Evolutionary conservation across 2,888 invertebrate genomes (phyloP).

Genomic region (Caenorhabditis plicata): DNA sequence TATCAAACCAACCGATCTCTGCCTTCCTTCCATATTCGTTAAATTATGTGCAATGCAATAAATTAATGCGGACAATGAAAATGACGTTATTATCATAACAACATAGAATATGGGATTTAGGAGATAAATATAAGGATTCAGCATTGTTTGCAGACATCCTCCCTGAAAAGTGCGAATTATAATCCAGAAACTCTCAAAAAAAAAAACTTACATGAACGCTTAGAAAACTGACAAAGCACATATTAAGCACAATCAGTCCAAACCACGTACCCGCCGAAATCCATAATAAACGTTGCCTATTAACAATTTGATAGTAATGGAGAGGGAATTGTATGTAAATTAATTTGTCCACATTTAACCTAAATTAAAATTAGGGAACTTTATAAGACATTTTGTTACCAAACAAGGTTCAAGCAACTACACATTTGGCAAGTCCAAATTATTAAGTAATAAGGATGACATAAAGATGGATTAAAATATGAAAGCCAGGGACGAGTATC

Average conservation of each 20-base stretch:
- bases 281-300: conserved; percentile 42
- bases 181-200: not conserved
- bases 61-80: conserved; percentile 58
- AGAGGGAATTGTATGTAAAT: conserved; percentile 63
- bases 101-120: conserved; percentile 53
- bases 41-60: conserved; percentile 61
- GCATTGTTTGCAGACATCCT: conserved; percentile 13
- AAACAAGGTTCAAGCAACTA: conserved; percentile 61
- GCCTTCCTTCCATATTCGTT: conserved; percentile 50
- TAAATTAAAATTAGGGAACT: conserved; percentile 27
- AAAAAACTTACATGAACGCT: conserved; percentile 34
- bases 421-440: conserved; percentile 62
- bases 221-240: conserved; percentile 48
- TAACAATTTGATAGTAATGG: conserved; percentile 61
- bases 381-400: conserved; percentile 33
- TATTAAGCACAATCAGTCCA: conserved; percentile 39
- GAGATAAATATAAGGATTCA: conserved; percentile 39
- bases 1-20: conserved; percentile 49
- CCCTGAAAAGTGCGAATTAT: conserved; percentile 19
- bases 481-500: conserved; percentile 56
- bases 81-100: conserved; percentile 57
- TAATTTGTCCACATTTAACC: conserved; percentile 60
- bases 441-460: conserved; percentile 60
- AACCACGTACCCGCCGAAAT: conserved; percentile 53
- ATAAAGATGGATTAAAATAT: conserved; percentile 40